phyloP scores from a whole-genome alignment of 2,888 invertebrate species.

The Yponomeuta evonymella region DNA sequence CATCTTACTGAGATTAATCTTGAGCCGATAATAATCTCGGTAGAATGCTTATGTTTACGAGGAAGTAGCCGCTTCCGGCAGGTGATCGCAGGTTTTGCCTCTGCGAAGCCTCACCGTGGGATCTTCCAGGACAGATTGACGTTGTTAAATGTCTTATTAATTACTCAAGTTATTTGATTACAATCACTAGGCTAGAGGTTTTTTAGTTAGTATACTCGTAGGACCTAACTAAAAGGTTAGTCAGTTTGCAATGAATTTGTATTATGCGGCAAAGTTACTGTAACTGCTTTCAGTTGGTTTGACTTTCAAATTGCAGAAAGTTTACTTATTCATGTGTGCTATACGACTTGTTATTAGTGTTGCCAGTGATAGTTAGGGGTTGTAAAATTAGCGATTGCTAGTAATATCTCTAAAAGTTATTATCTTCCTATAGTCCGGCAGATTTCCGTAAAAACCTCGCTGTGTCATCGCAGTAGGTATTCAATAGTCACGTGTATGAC shows the following conservation, averaged over 20 bases:
- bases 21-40: neutral
- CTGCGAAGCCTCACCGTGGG: neutral
- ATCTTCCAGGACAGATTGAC: neutral
- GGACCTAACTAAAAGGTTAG: neutral
- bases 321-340: neutral
- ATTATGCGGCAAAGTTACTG: no score
- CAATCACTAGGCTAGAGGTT: neutral
- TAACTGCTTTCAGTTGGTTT: neutral
- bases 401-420: no score
- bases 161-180: neutral
- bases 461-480: neutral
- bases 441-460: neutral
- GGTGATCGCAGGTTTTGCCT: neutral
- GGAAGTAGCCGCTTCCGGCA: conserved; percentile 5
- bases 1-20: neutral
- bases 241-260: no score
- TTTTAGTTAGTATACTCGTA: neutral
- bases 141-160: neutral
- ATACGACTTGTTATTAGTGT: no score
- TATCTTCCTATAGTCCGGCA: no score
- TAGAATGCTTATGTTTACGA: neutral
- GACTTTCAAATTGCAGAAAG: neutral
- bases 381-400: no score
- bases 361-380: no score
- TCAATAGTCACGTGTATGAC: neutral